Evolutionary conservation across 2,888 invertebrate genomes (phyloP), one percentile per base, ranked within the genome.

Genomic region (Prosapia bicincta): DNA sequence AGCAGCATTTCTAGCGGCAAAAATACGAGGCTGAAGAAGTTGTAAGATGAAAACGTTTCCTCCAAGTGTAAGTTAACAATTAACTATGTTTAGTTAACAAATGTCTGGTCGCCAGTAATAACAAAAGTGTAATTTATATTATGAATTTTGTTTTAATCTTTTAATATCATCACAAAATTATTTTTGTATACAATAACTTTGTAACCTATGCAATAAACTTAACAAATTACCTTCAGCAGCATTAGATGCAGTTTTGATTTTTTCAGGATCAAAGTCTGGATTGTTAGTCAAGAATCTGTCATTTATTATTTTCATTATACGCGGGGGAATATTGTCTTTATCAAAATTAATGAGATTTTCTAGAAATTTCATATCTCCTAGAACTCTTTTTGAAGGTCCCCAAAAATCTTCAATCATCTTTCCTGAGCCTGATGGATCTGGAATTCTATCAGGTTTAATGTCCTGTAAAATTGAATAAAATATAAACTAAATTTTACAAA

Each of bases 211-310:
- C n/a, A n/a, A n/a, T n/a, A n/a, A n/a, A n/a, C n/a, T n/a, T n/a
- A n/a, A n/a, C n/a, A n/a, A n/a, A n/a, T n/a, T 83, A 88, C 93
- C 97, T 86, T 97, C 96, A 82, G 94, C 94, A 7, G 97, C 97
- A 0, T 92, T 92, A 0, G 97, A 97, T 0, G 95, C 96, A 0
- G 90, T 86, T 83, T 92, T 92, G 32, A 97, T 90, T 86, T 97
- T 97, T 69, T 96, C 96, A 0, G 97, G 97, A 83, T 96, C 96
- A 83, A 98, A 97, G 71, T 93, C 93, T 74, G 94, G 93, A 83
- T 97, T 95, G 54, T 54, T 13, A 32, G 88, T 88, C 82, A 95
- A 86, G 75, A 97, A 94, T 80, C 92, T 92, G 38, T 92, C 90
- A 79, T 93, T 90, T 72, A 98, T 88, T 82, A 92, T 93, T 83